Percentiles rank a stretch among this genome's conserved stretches.
phyloP scores from a whole-genome alignment of 2,797 vertebrate species.

The Vireo griseus region DNA sequence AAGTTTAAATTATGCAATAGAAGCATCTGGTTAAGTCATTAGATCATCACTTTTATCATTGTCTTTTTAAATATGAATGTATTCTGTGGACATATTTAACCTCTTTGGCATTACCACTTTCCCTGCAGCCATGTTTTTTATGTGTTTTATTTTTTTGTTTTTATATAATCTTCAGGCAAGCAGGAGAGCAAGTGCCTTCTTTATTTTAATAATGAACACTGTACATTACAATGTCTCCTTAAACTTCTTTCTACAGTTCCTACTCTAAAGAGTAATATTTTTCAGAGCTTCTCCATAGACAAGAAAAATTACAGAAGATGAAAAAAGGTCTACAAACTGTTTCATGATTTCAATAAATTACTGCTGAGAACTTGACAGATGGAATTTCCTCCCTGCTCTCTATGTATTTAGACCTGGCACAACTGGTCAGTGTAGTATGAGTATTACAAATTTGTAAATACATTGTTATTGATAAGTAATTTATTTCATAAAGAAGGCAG shows the following conservation, averaged over 20 bases:
- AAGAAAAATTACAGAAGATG: background rate
- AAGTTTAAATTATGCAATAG: background rate
- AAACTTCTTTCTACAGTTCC: background rate
- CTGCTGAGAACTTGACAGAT: background rate
- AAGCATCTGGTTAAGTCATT: background rate
- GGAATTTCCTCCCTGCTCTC: background rate
- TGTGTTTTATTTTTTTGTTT: background rate
- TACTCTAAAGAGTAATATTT: background rate
- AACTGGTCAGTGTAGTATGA: background rate
- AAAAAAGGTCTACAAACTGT: background rate
- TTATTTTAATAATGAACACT: slow-evolving; percentile 20
- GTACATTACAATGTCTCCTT: background rate
- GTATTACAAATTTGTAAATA: background rate
- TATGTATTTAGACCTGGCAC: background rate
- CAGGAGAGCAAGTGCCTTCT: slow-evolving; percentile 55
- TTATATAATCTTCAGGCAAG: background rate
- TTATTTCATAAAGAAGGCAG: background rate
- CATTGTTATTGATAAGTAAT: background rate
- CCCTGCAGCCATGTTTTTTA: background rate
- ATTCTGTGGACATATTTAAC: background rate
- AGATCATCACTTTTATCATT: background rate
- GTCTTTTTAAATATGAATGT: background rate
- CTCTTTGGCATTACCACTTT: background rate
- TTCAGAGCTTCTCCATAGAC: background rate
- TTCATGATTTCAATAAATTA: background rate